Conservation (phyloP, 2,113 vertebrate genomes). For the Oriolus oriolus region DNA sequence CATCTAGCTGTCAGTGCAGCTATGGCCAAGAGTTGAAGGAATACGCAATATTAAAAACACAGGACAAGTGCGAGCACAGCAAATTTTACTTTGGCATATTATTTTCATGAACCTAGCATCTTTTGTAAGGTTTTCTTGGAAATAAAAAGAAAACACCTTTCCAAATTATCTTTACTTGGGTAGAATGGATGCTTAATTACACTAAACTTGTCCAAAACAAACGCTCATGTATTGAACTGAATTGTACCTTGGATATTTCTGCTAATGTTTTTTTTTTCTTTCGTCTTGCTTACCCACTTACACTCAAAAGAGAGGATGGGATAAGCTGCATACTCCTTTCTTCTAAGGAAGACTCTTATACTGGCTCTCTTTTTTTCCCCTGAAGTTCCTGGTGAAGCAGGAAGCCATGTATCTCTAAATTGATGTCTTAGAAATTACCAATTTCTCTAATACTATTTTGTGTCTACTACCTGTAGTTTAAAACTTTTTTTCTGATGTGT, state of each 20-base stretch:
- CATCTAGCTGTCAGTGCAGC: neutral
- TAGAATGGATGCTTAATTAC: conserved; percentile 21
- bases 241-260: neutral
- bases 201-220: conserved; percentile 38
- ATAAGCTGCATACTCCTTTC: neutral
- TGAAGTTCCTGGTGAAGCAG: neutral
- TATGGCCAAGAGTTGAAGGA: neutral
- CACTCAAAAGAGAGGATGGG: neutral
- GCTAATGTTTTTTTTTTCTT: neutral
- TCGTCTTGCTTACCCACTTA: neutral
- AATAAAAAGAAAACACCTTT: conserved; percentile 49
- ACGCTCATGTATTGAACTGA: neutral
- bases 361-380: neutral
- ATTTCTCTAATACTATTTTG: neutral
- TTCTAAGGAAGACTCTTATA: neutral
- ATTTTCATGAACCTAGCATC: conserved; percentile 29
- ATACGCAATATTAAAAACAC: neutral
- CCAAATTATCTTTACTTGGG: conserved; percentile 33
- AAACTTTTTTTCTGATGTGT: neutral
- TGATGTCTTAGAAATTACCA: neutral
- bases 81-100: conserved; percentile 50
- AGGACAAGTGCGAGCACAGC: conserved; percentile 35
- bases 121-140: conserved; percentile 55
- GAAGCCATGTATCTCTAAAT: neutral
- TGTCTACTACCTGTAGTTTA: neutral